phyloP scores from a whole-genome alignment of 2,888 invertebrate genomes.

The Raillietiella orientalis region DNA sequence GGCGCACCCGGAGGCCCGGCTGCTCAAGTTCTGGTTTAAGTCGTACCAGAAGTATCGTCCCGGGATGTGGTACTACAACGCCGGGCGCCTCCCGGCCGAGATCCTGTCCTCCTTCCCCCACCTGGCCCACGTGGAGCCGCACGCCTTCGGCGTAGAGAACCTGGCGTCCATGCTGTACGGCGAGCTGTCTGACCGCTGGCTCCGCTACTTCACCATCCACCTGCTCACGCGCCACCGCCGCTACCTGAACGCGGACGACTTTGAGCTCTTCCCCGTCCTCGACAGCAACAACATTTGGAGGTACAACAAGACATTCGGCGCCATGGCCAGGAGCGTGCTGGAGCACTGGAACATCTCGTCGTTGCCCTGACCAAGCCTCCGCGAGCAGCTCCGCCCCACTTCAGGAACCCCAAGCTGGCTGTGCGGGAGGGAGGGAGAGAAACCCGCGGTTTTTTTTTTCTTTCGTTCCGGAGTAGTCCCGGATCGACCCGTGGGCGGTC shows the following conservation, averaged over 20 bases:
- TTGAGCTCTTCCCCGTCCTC: no score
- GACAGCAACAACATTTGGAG: constrained; percentile 8
- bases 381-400: no score
- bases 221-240: constrained; percentile 12
- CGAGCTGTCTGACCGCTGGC: constrained; percentile 10
- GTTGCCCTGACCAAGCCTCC: no score
- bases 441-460: no score
- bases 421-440: no score
- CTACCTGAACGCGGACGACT: constrained; percentile 8
- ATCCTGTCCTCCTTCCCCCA: constrained; percentile 11
- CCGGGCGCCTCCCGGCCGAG: constrained; percentile 13
- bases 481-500: no score
- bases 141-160: constrained; percentile 12
- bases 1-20: constrained; percentile 12
- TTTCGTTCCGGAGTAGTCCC: no score
- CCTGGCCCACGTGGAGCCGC: constrained; percentile 11
- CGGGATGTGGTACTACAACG: constrained; percentile 14
- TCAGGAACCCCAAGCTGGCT: no score
- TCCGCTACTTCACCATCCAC: constrained; percentile 11
- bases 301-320: constrained; percentile 10
- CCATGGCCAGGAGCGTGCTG: no score
- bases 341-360: no score
- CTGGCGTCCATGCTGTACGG: constrained; percentile 11
- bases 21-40: constrained; percentile 11
- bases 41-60: constrained; percentile 12